phyloP scores from a whole-genome alignment of 1,140 invertebrate genomes.

The Zaprionus vittiger region DNA sequence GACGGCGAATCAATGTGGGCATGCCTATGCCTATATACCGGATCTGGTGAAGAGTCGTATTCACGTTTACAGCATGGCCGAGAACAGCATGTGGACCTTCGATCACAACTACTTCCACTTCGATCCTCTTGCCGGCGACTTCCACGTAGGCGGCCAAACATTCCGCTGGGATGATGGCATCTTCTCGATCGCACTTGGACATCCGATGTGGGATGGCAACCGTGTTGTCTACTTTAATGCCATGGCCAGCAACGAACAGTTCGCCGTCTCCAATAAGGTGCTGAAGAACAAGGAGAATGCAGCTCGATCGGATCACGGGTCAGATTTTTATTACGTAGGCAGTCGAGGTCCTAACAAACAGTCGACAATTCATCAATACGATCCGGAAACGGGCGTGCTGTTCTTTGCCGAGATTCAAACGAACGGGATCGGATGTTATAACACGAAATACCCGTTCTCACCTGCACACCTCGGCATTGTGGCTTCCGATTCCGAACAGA shows the following conservation, averaged over 20 bases:
- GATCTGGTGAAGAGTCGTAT: slow-evolving; percentile 89
- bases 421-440: slow-evolving; percentile 90
- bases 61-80: slow-evolving; percentile 87
- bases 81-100: slow-evolving; percentile 89
- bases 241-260: slow-evolving; percentile 88
- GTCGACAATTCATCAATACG: slow-evolving; percentile 87
- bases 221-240: slow-evolving; percentile 89
- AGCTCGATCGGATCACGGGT: slow-evolving; percentile 86
- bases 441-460: slow-evolving; percentile 85
- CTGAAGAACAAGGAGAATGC: slow-evolving; percentile 87
- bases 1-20: slow-evolving; percentile 85
- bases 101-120: slow-evolving; percentile 90
- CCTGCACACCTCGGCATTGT: slow-evolving; percentile 86
- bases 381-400: slow-evolving; percentile 86
- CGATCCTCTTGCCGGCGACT: slow-evolving; percentile 89
- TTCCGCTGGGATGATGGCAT: slow-evolving; percentile 91
- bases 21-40: slow-evolving; percentile 89
- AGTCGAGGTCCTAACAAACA: slow-evolving; percentile 87
- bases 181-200: slow-evolving; percentile 88
- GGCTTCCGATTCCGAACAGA: slow-evolving; percentile 85
- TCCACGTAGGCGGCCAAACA: slow-evolving; percentile 87
- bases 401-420: slow-evolving; percentile 88
- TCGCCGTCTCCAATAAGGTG: slow-evolving; percentile 87
- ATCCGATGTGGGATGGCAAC: slow-evolving; percentile 85
- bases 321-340: slow-evolving; percentile 86